Evolutionary conservation across 2,888 invertebrate species (phyloP).

Genomic region (Lacanobia oleracea): DNA sequence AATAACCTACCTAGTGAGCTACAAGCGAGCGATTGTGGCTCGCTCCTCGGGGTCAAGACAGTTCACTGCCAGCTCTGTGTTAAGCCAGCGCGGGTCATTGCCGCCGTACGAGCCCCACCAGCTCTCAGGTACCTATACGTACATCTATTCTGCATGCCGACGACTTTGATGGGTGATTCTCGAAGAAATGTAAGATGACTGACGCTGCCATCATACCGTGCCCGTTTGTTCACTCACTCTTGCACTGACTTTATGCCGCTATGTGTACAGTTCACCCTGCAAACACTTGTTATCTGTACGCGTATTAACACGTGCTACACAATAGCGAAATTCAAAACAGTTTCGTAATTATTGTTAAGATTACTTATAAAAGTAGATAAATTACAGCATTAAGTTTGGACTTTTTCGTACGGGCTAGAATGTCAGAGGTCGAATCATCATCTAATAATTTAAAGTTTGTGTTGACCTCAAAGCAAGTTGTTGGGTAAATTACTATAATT

Average conservation of each 20-base stretch:
- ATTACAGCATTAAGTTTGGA: background rate
- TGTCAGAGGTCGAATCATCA: conserved; percentile 15
- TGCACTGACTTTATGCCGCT: background rate
- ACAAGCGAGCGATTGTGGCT: conserved; percentile 68
- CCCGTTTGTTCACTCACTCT: conserved; percentile 16
- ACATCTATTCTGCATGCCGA: conserved; percentile 59
- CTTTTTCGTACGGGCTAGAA: background rate
- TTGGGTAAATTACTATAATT: conserved; percentile 16
- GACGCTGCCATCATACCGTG: conserved; percentile 15
- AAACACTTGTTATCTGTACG: background rate
- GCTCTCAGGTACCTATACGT: conserved; percentile 69
- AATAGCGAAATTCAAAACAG: background rate
- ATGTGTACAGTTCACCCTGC: background rate
- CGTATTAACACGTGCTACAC: background rate
- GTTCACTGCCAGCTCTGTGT: conserved; percentile 78
- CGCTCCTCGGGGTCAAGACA: conserved; percentile 75
- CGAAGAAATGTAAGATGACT: conserved; percentile 19
- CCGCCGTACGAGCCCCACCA: conserved; percentile 69
- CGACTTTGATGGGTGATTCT: conserved; percentile 28
- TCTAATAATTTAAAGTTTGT: conserved; percentile 15
- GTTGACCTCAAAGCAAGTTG: conserved; percentile 8
- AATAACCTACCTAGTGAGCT: conserved; percentile 73
- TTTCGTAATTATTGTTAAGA: background rate
- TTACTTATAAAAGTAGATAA: background rate
- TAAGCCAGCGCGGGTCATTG: conserved; percentile 76